Evolutionary conservation across 1,140 invertebrate species (phyloP).

Genomic region (Drosophila melanica): DNA sequence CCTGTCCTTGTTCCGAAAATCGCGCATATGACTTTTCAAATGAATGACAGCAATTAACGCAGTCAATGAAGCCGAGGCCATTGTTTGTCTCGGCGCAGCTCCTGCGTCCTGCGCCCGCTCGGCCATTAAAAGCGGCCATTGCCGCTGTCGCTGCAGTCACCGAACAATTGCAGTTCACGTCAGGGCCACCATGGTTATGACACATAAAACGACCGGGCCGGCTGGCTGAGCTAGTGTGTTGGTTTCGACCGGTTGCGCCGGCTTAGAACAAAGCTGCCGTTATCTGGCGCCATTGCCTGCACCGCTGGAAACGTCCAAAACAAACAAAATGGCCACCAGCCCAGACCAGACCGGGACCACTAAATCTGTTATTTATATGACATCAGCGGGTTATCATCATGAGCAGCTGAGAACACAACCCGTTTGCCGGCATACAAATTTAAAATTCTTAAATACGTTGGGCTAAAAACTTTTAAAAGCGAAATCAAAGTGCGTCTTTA

Average conservation of each 20-base stretch:
- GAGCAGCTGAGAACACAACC: conserved; percentile 7
- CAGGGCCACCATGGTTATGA: conserved; percentile 58
- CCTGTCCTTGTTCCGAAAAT: conserved; percentile 46
- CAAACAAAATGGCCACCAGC: conserved; percentile 60
- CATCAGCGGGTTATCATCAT: conserved; percentile 59
- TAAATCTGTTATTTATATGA: conserved; percentile 80
- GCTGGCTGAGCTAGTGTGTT: background rate
- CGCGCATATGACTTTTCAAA: conserved; percentile 75
- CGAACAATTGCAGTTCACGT: conserved; percentile 29
- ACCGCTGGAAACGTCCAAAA: conserved; percentile 44
- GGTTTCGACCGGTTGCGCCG: background rate
- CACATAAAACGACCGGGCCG: conserved; percentile 64
- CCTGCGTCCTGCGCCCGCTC: conserved; percentile 20
- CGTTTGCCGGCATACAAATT: conserved; percentile 7
- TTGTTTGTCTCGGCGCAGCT: conserved; percentile 58
- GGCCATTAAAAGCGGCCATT: conserved; percentile 69
- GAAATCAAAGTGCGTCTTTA: background rate
- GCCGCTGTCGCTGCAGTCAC: conserved; percentile 2
- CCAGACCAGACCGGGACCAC: conserved; percentile 53
- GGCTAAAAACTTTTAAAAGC: background rate
- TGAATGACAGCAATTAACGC: conserved; percentile 82
- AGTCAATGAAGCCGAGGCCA: conserved; percentile 74
- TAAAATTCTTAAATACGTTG: conserved; percentile 1
- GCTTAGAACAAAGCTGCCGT: conserved; percentile 32
- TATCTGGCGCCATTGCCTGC: conserved; percentile 41